Percentiles rank a stretch among this genome's conserved stretches.
Conservation (phyloP, 1,140 invertebrate species). For the Drosophila bifasciata region DNA sequence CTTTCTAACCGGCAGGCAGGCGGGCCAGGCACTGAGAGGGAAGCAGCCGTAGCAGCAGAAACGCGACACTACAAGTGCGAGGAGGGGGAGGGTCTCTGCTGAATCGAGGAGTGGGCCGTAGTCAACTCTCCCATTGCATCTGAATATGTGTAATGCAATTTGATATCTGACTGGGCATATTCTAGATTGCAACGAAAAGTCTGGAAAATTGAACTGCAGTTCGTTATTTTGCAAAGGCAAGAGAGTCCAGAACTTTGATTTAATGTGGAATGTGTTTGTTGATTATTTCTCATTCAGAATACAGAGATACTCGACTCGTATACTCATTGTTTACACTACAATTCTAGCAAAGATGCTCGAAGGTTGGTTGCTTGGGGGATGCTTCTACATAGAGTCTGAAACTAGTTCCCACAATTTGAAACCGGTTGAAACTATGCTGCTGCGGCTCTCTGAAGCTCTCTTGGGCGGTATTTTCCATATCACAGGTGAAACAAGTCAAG, state of each 20-base stretch:
- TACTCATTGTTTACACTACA: too few species aligned
- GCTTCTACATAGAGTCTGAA: not conserved
- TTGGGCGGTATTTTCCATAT: too few species aligned
- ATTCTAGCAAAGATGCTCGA: too few species aligned
- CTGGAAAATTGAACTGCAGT: conserved; percentile 2
- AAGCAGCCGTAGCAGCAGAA: conserved; percentile 28
- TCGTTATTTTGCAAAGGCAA: too few species aligned
- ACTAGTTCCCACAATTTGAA: not conserved
- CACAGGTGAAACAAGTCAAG: too few species aligned
- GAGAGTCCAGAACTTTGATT: too few species aligned
- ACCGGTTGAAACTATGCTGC: conserved; percentile 8
- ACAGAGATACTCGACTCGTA: too few species aligned
- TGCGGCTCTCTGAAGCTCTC: not conserved
- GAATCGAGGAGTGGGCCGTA: conserved; percentile 7
- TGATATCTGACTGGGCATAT: conserved; percentile 41
- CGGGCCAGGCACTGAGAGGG: too few species aligned
- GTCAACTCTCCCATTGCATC: conserved; percentile 33
- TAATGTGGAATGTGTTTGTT: not conserved
- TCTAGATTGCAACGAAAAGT: conserved; percentile 34
- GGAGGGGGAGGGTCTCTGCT: too few species aligned
- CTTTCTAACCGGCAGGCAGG: conserved; percentile 72
- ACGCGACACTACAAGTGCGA: conserved; percentile 24
- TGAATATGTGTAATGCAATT: conserved; percentile 51
- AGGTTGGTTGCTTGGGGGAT: too few species aligned
- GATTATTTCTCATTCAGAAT: not conserved